Conservation (phyloP, 2,113 vertebrate species). For the Galbula dea region DNA sequence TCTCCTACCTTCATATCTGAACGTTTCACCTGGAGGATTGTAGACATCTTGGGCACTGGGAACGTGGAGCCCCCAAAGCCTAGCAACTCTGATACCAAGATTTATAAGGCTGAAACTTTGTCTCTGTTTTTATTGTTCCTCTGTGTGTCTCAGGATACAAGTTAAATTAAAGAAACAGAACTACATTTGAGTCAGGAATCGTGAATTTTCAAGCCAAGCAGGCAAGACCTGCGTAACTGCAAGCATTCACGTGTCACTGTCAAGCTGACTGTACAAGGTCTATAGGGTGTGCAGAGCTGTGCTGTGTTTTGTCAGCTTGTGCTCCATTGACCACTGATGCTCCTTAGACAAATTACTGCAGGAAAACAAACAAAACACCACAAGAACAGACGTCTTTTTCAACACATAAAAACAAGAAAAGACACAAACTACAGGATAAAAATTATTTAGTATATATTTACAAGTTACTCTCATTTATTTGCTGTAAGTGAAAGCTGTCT, state of each 20-base stretch:
- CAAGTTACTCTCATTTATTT: not conserved
- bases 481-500: not conserved
- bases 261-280: not conserved
- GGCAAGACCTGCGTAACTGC: not conserved
- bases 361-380: not conserved
- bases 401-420: not conserved
- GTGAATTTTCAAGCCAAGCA: not conserved
- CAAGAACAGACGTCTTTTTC: not conserved
- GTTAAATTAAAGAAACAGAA: not conserved
- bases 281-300: not conserved
- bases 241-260: not conserved
- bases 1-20: rapidly evolving
- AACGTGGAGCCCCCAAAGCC: not conserved
- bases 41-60: not conserved
- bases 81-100: not conserved
- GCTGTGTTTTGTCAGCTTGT: not conserved
- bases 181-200: not conserved
- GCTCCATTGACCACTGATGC: not conserved
- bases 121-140: not conserved
- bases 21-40: not conserved
- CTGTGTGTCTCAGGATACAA: rapidly evolving
- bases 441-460: not conserved
- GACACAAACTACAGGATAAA: not conserved
- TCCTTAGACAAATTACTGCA: not conserved
- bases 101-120: not conserved